Evolutionary conservation across 2,888 invertebrate genomes (phyloP).

Genomic region (Drosophila koepferae): DNA sequence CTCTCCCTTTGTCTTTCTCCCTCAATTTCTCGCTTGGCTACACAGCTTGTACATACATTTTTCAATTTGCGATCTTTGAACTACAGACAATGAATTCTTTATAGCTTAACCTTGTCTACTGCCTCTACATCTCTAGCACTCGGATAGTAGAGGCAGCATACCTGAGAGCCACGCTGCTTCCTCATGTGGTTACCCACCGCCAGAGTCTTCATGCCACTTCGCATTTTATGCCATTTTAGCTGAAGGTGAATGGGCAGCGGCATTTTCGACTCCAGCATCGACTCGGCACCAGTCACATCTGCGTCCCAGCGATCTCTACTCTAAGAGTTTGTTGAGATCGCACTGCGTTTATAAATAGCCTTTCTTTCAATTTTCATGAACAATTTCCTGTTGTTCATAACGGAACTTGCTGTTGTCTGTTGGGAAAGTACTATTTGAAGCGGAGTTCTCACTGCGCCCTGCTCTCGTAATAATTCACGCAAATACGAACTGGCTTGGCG

Average conservation of each 20-base stretch:
- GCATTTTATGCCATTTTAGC: slow-evolving; percentile 30
- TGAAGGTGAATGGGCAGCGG: slow-evolving; percentile 55
- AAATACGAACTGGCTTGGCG: slow-evolving; percentile 20
- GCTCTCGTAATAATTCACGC: slow-evolving; percentile 22
- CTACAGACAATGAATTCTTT: slow-evolving; percentile 78
- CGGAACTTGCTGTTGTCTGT: slow-evolving; percentile 45
- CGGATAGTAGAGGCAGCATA: slow-evolving; percentile 11
- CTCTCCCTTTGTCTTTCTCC: background rate
- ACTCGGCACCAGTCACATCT: slow-evolving; percentile 40
- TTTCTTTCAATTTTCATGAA: slow-evolving; percentile 52
- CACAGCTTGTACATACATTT: slow-evolving; percentile 63
- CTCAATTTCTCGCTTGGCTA: slow-evolving; percentile 10
- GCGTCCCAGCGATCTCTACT: slow-evolving; percentile 1
- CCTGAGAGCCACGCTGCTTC: slow-evolving; percentile 26
- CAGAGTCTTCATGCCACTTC: background rate
- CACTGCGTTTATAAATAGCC: slow-evolving; percentile 64
- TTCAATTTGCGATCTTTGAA: slow-evolving; percentile 81
- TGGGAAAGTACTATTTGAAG: slow-evolving; percentile 39
- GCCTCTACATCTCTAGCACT: slow-evolving; percentile 22
- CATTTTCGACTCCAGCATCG: slow-evolving; percentile 12
- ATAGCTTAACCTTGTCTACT: slow-evolving; percentile 78
- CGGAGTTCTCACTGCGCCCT: slow-evolving; percentile 8
- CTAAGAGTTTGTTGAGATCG: slow-evolving; percentile 29
- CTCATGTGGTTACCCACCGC: slow-evolving; percentile 40
- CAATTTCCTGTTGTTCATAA: slow-evolving; percentile 58